A percentile compares a stretch with the other conserved stretches of the same genome.
Conservation (phyloP, 2,888 invertebrate genomes). For the Archips crataeganus region DNA sequence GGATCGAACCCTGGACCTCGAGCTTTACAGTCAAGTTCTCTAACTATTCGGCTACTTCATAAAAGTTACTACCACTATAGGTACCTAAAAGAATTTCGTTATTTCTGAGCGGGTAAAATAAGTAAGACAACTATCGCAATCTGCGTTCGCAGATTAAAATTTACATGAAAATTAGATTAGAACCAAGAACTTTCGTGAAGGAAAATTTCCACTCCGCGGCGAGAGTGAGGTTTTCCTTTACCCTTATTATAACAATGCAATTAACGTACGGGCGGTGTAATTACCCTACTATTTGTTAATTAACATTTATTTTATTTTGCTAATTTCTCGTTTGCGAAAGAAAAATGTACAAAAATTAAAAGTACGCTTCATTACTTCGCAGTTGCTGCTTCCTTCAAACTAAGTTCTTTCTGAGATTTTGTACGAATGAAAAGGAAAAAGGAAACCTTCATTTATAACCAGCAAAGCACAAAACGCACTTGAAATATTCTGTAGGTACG, state of each 20-base stretch:
- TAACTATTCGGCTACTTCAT: too few relatives aligned
- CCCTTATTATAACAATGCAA: constrained; percentile 57
- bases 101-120: not conserved
- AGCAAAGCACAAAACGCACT: too few relatives aligned
- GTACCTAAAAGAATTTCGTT: too few relatives aligned
- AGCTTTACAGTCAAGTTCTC: too few relatives aligned
- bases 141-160: constrained; percentile 8
- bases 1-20: too few relatives aligned
- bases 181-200: constrained; percentile 23
- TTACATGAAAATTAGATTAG: constrained; percentile 29
- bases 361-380: not conserved
- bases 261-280: constrained; percentile 58
- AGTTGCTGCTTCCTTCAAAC: not conserved
- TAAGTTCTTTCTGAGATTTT: not conserved
- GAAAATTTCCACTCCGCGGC: constrained; percentile 35
- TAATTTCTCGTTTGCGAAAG: constrained; percentile 2
- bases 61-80: too few relatives aligned
- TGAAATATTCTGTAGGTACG: too few relatives aligned
- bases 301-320: constrained; percentile 18
- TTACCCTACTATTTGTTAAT: constrained; percentile 47
- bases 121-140: constrained; percentile 7
- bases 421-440: not conserved
- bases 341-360: not conserved
- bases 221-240: constrained; percentile 2
- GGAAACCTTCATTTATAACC: not conserved